phyloP scores from a whole-genome alignment of 2,888 invertebrate genomes.

The Patella pellucida region DNA sequence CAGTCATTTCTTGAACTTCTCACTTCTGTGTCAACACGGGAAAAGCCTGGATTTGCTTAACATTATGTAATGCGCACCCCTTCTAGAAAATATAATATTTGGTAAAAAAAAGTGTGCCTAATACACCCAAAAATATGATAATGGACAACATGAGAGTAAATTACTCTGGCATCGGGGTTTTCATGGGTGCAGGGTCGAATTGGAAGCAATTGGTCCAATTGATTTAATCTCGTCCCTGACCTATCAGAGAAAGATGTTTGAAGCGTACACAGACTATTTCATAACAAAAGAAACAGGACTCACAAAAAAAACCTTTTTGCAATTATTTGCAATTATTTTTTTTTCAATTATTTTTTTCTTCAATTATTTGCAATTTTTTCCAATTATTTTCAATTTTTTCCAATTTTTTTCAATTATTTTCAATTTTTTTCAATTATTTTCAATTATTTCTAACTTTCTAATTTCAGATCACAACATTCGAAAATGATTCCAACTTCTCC shows the following conservation, averaged over 20 bases:
- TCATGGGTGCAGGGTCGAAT: neutral
- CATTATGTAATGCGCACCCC: too few relatives aligned
- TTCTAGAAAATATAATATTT: too few relatives aligned
- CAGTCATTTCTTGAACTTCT: too few relatives aligned
- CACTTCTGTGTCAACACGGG: too few relatives aligned
- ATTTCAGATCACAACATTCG: slow-evolving; percentile 27
- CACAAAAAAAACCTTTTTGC: slow-evolving; percentile 13
- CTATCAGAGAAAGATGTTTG: too few relatives aligned
- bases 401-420: neutral
- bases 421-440: too few relatives aligned
- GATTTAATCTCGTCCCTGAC: too few relatives aligned
- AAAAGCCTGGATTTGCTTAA: too few relatives aligned
- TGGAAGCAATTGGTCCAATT: too few relatives aligned
- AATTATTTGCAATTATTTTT: neutral
- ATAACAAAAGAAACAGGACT: neutral
- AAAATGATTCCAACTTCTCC: slow-evolving; percentile 28
- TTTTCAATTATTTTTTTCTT: too few relatives aligned
- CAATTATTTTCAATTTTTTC: neutral
- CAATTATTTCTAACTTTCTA: neutral
- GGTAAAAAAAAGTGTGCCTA: too few relatives aligned
- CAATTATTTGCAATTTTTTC: neutral
- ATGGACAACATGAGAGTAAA: neutral
- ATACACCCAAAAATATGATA: too few relatives aligned
- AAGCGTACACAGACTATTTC: neutral
- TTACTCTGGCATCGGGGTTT: neutral